Percentiles rank a stretch among this genome's conserved stretches.
Evolutionary conservation across 2,113 vertebrate genomes (phyloP).

Genomic region (Microcebus lehilahytsara): DNA sequence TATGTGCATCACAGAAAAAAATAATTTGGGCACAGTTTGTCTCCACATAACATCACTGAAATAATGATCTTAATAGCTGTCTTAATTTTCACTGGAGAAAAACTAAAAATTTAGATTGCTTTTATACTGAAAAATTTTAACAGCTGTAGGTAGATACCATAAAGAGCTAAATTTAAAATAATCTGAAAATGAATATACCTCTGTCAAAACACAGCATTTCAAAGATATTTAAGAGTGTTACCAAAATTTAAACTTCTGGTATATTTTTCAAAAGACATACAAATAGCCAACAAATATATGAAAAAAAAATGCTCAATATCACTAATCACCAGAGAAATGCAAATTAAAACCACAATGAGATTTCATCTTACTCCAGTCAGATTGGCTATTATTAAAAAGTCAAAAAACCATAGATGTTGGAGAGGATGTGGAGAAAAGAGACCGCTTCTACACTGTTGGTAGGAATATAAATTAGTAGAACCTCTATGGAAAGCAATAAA

Average conservation of each 20-base stretch:
- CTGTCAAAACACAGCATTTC: neutral
- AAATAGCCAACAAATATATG: too few species aligned
- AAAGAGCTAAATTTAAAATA: neutral
- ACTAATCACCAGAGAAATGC: too few species aligned
- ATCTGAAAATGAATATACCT: neutral
- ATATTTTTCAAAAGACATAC: too few species aligned
- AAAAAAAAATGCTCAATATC: too few species aligned
- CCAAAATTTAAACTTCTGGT: neutral
- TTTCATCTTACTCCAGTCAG: too few species aligned
- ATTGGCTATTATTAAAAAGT: too few species aligned
- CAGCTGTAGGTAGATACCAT: neutral
- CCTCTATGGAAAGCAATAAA: too few species aligned
- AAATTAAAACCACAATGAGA: too few species aligned
- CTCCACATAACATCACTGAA: slow-evolving; percentile 50
- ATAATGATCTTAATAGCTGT: slow-evolving; percentile 51
- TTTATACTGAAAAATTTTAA: slow-evolving; percentile 44
- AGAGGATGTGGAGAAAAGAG: too few species aligned
- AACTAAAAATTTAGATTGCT: slow-evolving; percentile 54
- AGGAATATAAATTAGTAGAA: too few species aligned
- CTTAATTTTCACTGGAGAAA: slow-evolving; percentile 57
- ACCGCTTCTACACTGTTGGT: too few species aligned
- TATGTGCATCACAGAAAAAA: slow-evolving; percentile 67
- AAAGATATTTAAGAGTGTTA: neutral
- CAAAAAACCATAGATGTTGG: too few species aligned
- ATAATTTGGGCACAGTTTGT: slow-evolving; percentile 61